Percentiles rank a stretch among this genome's conserved stretches.
Evolutionary conservation across 2,888 invertebrate species (phyloP).

Genomic region (Pyrocoelia pectoralis): DNA sequence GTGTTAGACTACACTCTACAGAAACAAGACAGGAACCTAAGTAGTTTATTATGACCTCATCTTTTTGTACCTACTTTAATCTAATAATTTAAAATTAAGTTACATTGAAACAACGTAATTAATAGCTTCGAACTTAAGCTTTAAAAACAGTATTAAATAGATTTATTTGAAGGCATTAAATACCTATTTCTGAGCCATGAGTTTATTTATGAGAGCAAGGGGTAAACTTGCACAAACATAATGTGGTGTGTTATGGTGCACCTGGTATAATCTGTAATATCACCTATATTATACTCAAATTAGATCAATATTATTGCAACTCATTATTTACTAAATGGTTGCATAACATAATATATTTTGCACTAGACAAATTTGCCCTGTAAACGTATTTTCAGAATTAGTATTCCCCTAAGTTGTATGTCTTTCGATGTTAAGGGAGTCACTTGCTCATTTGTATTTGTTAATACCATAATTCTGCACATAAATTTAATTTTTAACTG

Average conservation of each 20-base stretch:
- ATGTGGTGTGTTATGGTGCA: background rate
- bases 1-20: too few relatives aligned
- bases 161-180: conserved; percentile 1
- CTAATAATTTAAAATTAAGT: background rate
- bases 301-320: too few relatives aligned
- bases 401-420: too few relatives aligned
- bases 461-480: too few relatives aligned
- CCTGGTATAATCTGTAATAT: background rate
- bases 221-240: background rate
- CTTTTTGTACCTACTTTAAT: background rate
- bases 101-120: background rate
- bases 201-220: background rate
- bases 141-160: background rate
- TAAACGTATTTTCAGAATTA: too few relatives aligned
- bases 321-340: too few relatives aligned
- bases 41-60: too few relatives aligned
- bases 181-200: background rate
- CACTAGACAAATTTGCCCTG: too few relatives aligned
- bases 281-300: background rate
- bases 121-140: background rate
- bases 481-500: too few relatives aligned
- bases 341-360: too few relatives aligned
- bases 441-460: too few relatives aligned
- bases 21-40: background rate
- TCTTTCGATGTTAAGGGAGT: too few relatives aligned